These are phyloP conservation scores for Vollenhovia emeryi DNA, from an alignment of 1,140 invertebrate species.

Conservation along the genomic window DNA sequence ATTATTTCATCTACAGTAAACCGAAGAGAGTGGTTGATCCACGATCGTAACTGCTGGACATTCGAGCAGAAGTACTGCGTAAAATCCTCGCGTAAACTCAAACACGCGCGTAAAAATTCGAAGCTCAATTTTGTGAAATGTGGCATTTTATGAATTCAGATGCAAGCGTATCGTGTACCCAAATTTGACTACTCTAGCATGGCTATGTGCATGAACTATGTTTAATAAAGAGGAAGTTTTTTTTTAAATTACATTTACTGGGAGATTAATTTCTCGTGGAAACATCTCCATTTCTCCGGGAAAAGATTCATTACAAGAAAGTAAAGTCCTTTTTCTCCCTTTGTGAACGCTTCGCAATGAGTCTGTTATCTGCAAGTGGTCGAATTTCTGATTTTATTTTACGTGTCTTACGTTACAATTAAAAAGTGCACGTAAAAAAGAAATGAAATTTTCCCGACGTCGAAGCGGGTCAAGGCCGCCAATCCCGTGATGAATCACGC, in stretches of 20 bases:
- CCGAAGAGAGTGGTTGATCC: background rate
- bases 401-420: background rate
- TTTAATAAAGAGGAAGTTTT: background rate
- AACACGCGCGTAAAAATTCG: background rate
- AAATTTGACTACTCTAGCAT: background rate
- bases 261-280: background rate
- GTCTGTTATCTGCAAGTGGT: background rate
- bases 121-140: background rate
- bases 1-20: slow-evolving; percentile 21
- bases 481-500: slow-evolving; percentile 25
- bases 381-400: background rate
- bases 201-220: background rate
- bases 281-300: background rate
- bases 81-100: slow-evolving; percentile 32
- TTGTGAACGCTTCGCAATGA: background rate
- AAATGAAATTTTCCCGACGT: background rate
- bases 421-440: background rate
- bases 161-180: background rate
- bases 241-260: background rate
- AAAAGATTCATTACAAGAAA: background rate
- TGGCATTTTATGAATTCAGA: background rate
- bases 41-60: background rate
- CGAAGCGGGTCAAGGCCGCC: background rate
- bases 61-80: slow-evolving; percentile 2
- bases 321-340: background rate